These are phyloP conservation scores for Diachasma alloeum DNA, from an alignment of 1,140 invertebrate species.

Conservation along the genomic window DNA sequence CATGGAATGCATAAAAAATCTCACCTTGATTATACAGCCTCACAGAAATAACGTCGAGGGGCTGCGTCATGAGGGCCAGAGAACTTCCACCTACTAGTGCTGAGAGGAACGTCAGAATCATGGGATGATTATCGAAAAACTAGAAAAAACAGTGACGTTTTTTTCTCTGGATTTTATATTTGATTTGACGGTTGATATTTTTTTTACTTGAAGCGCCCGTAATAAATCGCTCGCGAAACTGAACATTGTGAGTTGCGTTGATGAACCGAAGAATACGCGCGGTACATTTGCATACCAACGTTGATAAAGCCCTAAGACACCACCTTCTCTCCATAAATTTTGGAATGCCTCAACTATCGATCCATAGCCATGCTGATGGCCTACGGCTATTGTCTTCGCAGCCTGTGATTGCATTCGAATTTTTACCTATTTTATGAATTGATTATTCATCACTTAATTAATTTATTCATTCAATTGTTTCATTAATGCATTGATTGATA, in stretches of 20 bases:
- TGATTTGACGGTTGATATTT: background rate
- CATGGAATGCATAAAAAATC: too few relatives aligned
- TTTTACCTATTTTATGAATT: conserved; percentile 72
- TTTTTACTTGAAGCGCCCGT: conserved; percentile 58
- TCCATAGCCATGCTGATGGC: conserved; percentile 83
- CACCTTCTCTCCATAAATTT: conserved; percentile 76
- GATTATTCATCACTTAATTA: too few relatives aligned
- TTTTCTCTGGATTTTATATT: too few relatives aligned
- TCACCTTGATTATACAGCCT: conserved; percentile 85
- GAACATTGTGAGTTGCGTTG: conserved; percentile 86
- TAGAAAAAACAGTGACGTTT: conserved; percentile 48
- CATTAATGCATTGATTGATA: too few relatives aligned
- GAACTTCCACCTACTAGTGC: conserved; percentile 78
- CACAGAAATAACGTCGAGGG: conserved; percentile 86
- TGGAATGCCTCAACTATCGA: conserved; percentile 75
- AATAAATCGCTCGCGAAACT: conserved; percentile 73
- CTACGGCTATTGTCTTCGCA: conserved; percentile 76
- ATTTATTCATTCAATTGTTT: too few relatives aligned
- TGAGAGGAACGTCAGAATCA: conserved; percentile 73
- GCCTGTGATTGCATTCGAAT: conserved; percentile 85
- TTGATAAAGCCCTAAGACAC: conserved; percentile 80
- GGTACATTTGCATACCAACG: conserved; percentile 80
- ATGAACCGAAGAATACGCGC: conserved; percentile 83
- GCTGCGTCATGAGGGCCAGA: conserved; percentile 80
- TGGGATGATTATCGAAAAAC: conserved; percentile 56